These are phyloP conservation scores for Heliconius ethilla DNA, from an alignment of 2,888 invertebrate species.

Conservation along the genomic window DNA sequence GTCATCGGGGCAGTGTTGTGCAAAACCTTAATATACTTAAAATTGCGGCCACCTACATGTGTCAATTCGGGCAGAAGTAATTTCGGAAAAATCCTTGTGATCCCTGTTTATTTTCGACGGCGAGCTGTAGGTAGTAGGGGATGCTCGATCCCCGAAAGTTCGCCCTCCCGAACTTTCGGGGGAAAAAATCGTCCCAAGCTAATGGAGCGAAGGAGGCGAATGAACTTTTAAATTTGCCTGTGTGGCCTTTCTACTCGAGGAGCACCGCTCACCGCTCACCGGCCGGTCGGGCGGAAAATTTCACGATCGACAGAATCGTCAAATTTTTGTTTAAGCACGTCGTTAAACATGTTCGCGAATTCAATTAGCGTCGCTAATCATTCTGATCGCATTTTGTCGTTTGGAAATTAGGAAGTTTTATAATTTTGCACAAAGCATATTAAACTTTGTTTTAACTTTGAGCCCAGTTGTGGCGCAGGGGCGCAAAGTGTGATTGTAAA, in stretches of 20 bases:
- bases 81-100: conserved; percentile 57
- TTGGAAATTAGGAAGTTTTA: conserved; percentile 9
- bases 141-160: conserved; percentile 57
- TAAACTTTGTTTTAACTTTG: neutral
- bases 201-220: conserved; percentile 69
- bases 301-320: conserved; percentile 44
- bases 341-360: conserved; percentile 37
- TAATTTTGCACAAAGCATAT: neutral
- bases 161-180: too few relatives aligned
- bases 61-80: conserved; percentile 43
- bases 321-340: conserved; percentile 35
- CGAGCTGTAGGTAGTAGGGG: conserved; percentile 49
- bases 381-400: conserved; percentile 22
- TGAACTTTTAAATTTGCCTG: conserved; percentile 66
- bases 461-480: too few relatives aligned
- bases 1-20: conserved; percentile 43
- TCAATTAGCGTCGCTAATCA: conserved; percentile 24
- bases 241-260: conserved; percentile 43
- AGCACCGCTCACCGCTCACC: conserved; percentile 28
- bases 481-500: too few relatives aligned
- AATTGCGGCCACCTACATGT: conserved; percentile 36
- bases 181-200: conserved; percentile 68
- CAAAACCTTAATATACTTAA: conserved; percentile 46
- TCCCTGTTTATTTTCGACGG: conserved; percentile 65
- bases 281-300: conserved; percentile 44